Evolutionary conservation across 2,888 invertebrate species (phyloP), one percentile per base, ranked within the genome.

Genomic region (Drosophila gaucha): DNA sequence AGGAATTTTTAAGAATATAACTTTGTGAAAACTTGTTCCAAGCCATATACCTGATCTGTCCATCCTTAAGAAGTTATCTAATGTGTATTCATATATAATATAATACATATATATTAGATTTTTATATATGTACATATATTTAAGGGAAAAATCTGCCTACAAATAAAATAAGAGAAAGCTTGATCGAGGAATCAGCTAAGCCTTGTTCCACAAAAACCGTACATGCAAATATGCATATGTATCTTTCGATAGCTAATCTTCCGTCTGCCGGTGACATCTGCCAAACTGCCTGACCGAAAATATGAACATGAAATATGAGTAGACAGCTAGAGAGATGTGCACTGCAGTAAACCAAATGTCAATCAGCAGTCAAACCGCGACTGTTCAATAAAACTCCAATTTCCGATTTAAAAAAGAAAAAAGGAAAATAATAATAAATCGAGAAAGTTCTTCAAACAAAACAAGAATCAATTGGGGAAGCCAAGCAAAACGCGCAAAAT

Each of bases 291-390:
- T 22, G 44, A 9, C 2, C 9, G 28, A 1, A 6, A 3, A 18
- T 44, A n/a, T 43, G 62, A 36, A 55, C 57, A 50, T 77, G 65
- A 86, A 80, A 84, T 71, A 84, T 83, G 80, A 80, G 57, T 20
- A 16, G 30, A 58, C 18, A 20, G n/a, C n/a, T 56, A 41, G 62
- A 35, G 64, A 52, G 52, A 57, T 56, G 28, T 18, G 56, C 60
- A 35, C 14, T 39, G 44, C 44, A 49, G 54, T 65, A 63, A 67
- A 52, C 65, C 60, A 71, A 85, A 83, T 80, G 88, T 86, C 86
- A 83, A 86, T 86, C 86, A 85, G 41, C 78, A 86, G 76, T 83
- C 75, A 73, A 82, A 76, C 82, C 80, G 67, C 76, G 69, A 67
- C 62, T 69, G 47, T 63, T 74, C 69, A 86, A 86, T 68, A 65